Evolutionary conservation across 2,797 vertebrate genomes (phyloP), one percentile per base, ranked within the genome.

Genomic region (Schizopygopsis malacanthus): DNA sequence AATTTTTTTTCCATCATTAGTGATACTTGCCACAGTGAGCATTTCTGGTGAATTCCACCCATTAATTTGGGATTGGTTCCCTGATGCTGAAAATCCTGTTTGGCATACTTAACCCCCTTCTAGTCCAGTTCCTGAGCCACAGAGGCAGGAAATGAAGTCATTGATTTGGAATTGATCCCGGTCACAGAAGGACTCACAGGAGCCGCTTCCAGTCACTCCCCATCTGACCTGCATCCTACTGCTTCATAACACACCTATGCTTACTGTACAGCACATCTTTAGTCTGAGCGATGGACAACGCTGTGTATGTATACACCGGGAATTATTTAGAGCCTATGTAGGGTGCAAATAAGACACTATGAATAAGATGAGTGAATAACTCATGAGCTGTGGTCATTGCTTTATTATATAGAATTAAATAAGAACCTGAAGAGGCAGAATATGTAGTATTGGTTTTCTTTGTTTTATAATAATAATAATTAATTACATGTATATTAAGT

Each of bases 91-190:
- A 70, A 22, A 79, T 69, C 63, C 54, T 85, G n/a, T 52, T 75
- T 54, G 28, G 33, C 70, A 10, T 41, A 81, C 71, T 45, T 81
- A 72, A 88, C 81, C 83, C 28, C 85, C 83, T 71, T 90, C 61
- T 52, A 69, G 87, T 90, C 86, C 72, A 80, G 43, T 89, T 87
- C n/a, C 85, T 87, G 82, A 85, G 79, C 56, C 47, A 63, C 90
- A 82, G 87, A 85, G 85, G 82, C 50, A 70, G 82, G 84, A 91
- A 92, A 94, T 92, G 22, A 91, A 91, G 80, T 90, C 81, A 94
- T 92, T n/a, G 88, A 92, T 92, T 90, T 79, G 56, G 70, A 86
- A 82, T 87, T 89, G 90, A 92, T 91, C 90, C 56, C 22, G 71
- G 90, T 90, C 87, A 82, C 78, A 87, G 87, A 72, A 73, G 84